Evolutionary conservation across 2,888 invertebrate genomes (phyloP).

Genomic region (Galerucella calmariensis): DNA sequence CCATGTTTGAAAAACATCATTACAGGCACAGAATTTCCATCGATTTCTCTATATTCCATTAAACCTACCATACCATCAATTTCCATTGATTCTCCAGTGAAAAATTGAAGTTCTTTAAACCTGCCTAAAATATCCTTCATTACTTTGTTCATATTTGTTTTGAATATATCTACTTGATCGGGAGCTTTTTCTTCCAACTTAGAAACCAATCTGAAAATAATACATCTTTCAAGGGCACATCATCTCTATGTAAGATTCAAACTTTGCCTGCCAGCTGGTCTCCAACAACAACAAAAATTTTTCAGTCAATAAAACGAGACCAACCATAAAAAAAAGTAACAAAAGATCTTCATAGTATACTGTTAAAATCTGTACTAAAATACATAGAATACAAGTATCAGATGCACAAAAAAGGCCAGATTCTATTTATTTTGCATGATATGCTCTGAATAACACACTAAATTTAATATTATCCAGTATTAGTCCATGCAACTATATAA

Average conservation of each 20-base stretch:
- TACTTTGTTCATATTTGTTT: constrained; percentile 91
- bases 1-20: constrained; percentile 98
- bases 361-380: constrained; percentile 13
- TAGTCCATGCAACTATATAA: constrained; percentile 56
- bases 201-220: constrained; percentile 74
- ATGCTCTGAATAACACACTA: constrained; percentile 57
- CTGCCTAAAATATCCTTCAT: constrained; percentile 91
- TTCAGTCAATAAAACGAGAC: too few relatives aligned
- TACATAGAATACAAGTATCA: constrained; percentile 13
- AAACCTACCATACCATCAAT: constrained; percentile 94
- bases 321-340: background rate
- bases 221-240: too few relatives aligned
- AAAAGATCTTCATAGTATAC: background rate
- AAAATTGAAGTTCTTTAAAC: constrained; percentile 94
- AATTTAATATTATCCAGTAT: constrained; percentile 57
- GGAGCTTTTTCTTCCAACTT: constrained; percentile 84
- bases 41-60: constrained; percentile 91
- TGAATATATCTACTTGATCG: constrained; percentile 88
- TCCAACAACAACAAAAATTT: too few relatives aligned
- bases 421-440: constrained; percentile 53
- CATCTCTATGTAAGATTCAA: too few relatives aligned
- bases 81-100: constrained; percentile 93
- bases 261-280: too few relatives aligned
- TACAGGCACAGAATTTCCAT: constrained; percentile 84
- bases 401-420: constrained; percentile 24